Base-by-base conservation (phyloP, 2,888 invertebrate species). In the Eupithecia pulchellata region DNA sequence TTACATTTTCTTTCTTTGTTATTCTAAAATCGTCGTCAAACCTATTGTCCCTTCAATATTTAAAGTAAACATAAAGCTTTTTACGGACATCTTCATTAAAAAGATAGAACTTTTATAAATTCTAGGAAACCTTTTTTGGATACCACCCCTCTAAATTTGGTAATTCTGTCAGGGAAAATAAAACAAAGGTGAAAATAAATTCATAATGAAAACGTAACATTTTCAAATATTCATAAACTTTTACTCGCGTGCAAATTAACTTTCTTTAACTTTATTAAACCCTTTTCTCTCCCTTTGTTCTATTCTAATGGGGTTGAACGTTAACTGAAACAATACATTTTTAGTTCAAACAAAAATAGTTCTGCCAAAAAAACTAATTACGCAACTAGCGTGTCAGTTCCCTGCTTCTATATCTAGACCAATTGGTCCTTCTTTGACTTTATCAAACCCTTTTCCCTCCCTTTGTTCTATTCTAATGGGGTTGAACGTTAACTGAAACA, bases 121-220 rank as follows among this genome's bases (percentile, higher is more conserved):
- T 47, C 39, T 47, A 34, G 32, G 2, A 47, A 27, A 14, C 60
- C n/a, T 20, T 39, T 65, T 36, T 36, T 55, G 36, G 29, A 55
- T 55, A 27, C 36, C n/a, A 60, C 27, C 32, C n/a, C n/a, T 52
- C 4, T 52, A 25, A 25, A 36, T 52, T 61, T 60, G 66, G 39
- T 66, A 42, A 57, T 66, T 70, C 27, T 42, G 55, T 58, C n/a
- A 57, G 34, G 42, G 47, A 64, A 64, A 69, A 69, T 42, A 57
- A 55, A 66, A 63, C 30, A 65, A 58, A 63, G 30, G 32, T 64
- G n/a, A n/a, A n/a, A n/a, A n/a, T n/a, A n/a, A 64, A 42, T n/a
- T 52, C 36, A n/a, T 29, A 32, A 42, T 58, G 58, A 68, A 68
- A 71, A 52, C 11, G 66, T 66, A 58, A 58, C 25, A 17, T 67